A percentile compares a stretch with the other conserved stretches of the same genome.
These are phyloP conservation scores for Ataeniobius toweri DNA, from an alignment of 2,797 vertebrate species.

Conservation along the genomic window DNA sequence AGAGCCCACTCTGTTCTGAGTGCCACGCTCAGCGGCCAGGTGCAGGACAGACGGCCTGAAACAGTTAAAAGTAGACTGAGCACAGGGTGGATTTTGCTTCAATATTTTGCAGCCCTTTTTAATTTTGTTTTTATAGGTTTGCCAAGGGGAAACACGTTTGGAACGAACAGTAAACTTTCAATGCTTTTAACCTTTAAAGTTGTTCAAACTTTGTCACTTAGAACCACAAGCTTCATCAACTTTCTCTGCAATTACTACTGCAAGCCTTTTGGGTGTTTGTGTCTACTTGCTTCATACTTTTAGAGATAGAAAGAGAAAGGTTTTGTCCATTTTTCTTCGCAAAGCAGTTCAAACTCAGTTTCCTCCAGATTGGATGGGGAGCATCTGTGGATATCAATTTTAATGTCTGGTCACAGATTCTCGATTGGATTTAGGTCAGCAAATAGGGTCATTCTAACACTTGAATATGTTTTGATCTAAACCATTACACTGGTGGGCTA, in stretches of 20 bases:
- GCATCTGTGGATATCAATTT: not conserved
- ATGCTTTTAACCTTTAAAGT: not conserved
- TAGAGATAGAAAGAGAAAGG: not conserved
- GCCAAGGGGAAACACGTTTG: conserved; percentile 35
- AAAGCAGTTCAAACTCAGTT: not conserved
- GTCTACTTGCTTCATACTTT: not conserved
- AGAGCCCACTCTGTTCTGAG: conserved; percentile 68
- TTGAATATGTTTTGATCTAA: not conserved
- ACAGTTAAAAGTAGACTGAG: conserved; percentile 73
- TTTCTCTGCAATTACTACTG: not conserved
- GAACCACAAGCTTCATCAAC: not conserved
- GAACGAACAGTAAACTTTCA: not conserved
- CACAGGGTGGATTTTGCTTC: conserved; percentile 56
- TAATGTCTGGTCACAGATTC: not conserved
- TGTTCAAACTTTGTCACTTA: not conserved
- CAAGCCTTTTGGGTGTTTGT: not conserved
- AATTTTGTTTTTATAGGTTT: conserved; percentile 46
- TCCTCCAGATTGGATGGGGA: not conserved
- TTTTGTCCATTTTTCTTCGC: not conserved
- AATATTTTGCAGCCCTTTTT: conserved; percentile 35
- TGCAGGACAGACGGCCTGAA: conserved; percentile 73
- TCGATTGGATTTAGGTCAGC: not conserved
- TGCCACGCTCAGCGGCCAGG: conserved; percentile 67
- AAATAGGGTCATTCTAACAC: not conserved
- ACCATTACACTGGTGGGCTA: not conserved